Conservation (phyloP, 2,888 invertebrate genomes). For the Epinotia demarniana region DNA sequence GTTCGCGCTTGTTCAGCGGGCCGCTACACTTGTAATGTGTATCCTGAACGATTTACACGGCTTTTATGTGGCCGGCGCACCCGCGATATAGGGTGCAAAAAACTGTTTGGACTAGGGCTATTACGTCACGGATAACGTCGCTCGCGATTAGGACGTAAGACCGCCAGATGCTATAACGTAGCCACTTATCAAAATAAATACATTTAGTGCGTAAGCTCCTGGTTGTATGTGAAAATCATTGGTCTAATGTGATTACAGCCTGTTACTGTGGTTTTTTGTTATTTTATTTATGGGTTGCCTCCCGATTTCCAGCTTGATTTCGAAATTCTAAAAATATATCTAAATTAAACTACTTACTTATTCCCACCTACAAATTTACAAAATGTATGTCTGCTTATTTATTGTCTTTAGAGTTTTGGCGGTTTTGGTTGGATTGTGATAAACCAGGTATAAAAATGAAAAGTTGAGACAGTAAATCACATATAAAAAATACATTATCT, state of each 20-base stretch:
- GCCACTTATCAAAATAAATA: conserved; percentile 79
- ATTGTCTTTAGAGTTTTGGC: too few species aligned
- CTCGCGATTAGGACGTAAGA: conserved; percentile 70
- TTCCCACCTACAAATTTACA: too few species aligned
- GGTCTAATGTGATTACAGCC: conserved; percentile 13
- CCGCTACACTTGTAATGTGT: conserved; percentile 79
- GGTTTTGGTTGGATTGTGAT: too few species aligned
- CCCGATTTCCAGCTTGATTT: too few species aligned
- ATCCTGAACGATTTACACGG: conserved; percentile 81
- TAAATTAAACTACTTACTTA: too few species aligned
- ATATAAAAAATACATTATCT: too few species aligned
- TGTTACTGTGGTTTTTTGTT: background rate
- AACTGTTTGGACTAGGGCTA: conserved; percentile 78
- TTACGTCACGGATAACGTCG: conserved; percentile 79
- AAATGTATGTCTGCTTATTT: too few species aligned
- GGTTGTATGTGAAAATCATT: conserved; percentile 71
- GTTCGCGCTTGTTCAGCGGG: conserved; percentile 75
- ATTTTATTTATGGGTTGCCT: background rate
- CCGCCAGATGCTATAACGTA: conserved; percentile 75
- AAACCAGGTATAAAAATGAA: too few species aligned
- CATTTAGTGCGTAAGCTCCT: conserved; percentile 76
- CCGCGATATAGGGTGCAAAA: conserved; percentile 83
- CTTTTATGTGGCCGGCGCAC: conserved; percentile 80
- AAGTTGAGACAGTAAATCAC: too few species aligned
- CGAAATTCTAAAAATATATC: too few species aligned